Evolutionary conservation across 2,888 invertebrate species (phyloP).

Genomic region (Elysia crispata): DNA sequence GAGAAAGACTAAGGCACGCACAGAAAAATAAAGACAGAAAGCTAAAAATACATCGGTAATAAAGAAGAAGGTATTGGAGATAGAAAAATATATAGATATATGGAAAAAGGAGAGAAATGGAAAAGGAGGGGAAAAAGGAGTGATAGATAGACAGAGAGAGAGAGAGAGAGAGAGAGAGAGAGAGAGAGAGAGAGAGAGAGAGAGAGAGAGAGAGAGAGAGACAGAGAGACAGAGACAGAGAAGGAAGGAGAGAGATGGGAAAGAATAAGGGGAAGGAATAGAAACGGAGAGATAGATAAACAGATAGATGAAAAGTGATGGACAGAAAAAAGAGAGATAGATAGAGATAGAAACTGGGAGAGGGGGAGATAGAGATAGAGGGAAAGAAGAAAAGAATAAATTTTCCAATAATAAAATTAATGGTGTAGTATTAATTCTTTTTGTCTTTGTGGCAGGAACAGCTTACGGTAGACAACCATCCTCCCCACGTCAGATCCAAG

Average conservation of each 20-base stretch:
- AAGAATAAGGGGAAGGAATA: too few species aligned
- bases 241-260: neutral
- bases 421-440: too few species aligned
- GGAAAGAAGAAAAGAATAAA: too few species aligned
- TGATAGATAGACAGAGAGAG: constrained; percentile 3
- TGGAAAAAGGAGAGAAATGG: neutral
- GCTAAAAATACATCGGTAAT: neutral
- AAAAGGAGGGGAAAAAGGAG: too few species aligned
- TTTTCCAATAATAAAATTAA: too few species aligned
- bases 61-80: neutral
- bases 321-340: neutral
- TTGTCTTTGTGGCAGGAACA: neutral
- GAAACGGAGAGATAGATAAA: too few species aligned
- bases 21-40: constrained; percentile 17
- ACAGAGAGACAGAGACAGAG: neutral
- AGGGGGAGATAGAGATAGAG: too few species aligned
- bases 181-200: constrained; percentile 2
- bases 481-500: constrained; percentile 58
- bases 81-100: neutral
- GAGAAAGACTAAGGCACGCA: neutral
- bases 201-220: constrained; percentile 3
- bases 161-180: neutral
- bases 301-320: too few species aligned
- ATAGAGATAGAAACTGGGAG: too few species aligned
- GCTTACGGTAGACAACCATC: constrained; percentile 63